Conservation (phyloP, 2,797 vertebrate genomes). For the Ataeniobius toweri region DNA sequence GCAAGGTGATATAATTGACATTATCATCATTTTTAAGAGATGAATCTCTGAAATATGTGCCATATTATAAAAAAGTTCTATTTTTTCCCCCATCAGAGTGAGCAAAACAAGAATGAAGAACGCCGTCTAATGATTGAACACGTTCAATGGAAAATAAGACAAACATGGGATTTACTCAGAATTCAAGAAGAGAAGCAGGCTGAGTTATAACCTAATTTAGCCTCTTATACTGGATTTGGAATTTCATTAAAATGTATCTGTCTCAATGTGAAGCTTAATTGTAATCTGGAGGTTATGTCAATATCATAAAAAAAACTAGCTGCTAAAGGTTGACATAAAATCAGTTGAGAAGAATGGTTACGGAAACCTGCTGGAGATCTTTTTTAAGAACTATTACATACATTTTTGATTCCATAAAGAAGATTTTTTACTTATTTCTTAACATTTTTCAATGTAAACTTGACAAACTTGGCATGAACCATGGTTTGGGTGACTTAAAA, state of each 20-base stretch:
- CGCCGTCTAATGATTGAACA: background rate
- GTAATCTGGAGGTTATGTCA: background rate
- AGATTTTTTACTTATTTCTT: background rate
- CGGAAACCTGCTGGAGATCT: background rate
- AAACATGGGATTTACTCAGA: background rate
- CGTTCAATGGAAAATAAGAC: background rate
- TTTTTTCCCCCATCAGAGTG: background rate
- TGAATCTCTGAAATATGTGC: background rate
- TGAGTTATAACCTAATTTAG: background rate
- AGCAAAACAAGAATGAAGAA: background rate
- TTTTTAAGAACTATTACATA: background rate
- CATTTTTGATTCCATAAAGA: background rate
- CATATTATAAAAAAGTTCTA: background rate
- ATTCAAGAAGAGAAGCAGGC: background rate
- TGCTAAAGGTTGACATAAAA: background rate
- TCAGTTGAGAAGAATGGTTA: background rate
- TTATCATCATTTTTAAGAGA: background rate
- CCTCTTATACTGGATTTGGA: background rate
- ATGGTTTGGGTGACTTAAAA: too few species aligned
- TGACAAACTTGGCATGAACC: background rate
- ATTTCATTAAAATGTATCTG: background rate
- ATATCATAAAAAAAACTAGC: background rate
- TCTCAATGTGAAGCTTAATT: background rate
- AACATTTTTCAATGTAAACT: background rate
- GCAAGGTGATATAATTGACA: background rate